Base-by-base conservation (phyloP, 2,797 vertebrate genomes). In the Rhabdophis nuchalis region DNA sequence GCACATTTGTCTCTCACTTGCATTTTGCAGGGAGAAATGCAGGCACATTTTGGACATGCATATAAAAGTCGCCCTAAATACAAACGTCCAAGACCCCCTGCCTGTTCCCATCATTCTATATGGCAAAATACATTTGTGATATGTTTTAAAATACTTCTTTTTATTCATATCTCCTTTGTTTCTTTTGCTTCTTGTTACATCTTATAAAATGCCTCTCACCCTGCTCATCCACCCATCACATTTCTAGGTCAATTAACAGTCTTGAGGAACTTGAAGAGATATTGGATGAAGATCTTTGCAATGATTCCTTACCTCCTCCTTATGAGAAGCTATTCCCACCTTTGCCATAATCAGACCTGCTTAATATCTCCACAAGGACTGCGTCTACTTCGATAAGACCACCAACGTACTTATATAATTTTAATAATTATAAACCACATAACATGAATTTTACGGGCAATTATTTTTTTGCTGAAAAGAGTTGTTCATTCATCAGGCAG, bases 271-370 rank as follows among this genome's bases (percentile, higher is more conserved):
- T 92, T 61, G 95, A 94, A 91, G 96, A 92, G 50, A 72, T 57
- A 6, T 68, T 56, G 50, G 95, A 95, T 94, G 92, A 94, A 1
- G 95, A 92, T 1, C 0, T 53, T n/a, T 3, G 0, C 85, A 56
- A 58, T 58, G 50, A 94, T 41, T 89, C 96, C 85, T 94, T 95
- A 72, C 97, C 97, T 92, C 97, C 97, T 11, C 96, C 91, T 53
- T 98, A 98, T 2, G 97, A 98, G 87, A 97, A 97, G 91, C 95
- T 98, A 94, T 97, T 96, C 20, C 94, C 95, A 11, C 32, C 92
- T 11, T 92, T 96, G 93, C 93, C 27, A 41, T 95, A 96, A 85
- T 92, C 23, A 92, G 82, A 23, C 0, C 27, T 64, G 25, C 4
- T 32, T n/a, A 5, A 9, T 58, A 36, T 53, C 87, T 86, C 85